Base-by-base conservation (phyloP, 2,113 vertebrate genomes). In the pig (Sus scrofa) region DNA sequence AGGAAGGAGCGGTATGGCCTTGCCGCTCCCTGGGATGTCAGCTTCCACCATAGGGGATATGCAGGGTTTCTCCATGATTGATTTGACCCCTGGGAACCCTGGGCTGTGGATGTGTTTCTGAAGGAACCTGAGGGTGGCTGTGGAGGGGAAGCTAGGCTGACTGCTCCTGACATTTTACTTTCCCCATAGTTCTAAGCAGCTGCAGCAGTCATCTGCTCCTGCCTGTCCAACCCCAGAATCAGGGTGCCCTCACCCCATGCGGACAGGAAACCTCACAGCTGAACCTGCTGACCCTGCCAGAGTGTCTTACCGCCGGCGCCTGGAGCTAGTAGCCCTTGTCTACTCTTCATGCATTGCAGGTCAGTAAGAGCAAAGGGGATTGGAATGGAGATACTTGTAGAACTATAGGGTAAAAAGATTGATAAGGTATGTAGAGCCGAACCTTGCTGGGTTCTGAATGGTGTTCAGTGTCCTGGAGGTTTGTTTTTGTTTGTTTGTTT, bases 311-410 rank as follows among this genome's bases (percentile, higher is more conserved):
- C 98, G 97, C 71, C 98, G 97, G 39, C 99, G 99, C 82, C 96
- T 99, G 92, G 98, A 99, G 95, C 96, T 99, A 74, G 98, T 99
- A 85, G 99, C 99, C 11, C 98, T 99, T 74, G 97, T 99, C 24
- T 99, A 99, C 97, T 99, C 99, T 50, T 98, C 99, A 0, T 99
- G 99, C 97, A 99, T 99, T 97, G 98, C 99, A 97, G 99, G 99
- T 99, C 97, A 97, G 97, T 67, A 37, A 89, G 32, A 71, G 16
- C 65, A 73, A 12, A 34, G 91, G 75, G 56, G 6, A 4, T 34
- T 73, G 56, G 4, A 12, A 16, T 86, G 34, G 70, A 75, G 65
- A n/a, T 11, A 37, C 34, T 39, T 39, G 62, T 5, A 39, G 75
- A 82, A 39, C 62, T 34, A 1, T 6, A 18, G 52, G 26, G 4